These are phyloP conservation scores for Hirtodrosophila alboralis DNA, from an alignment of 2,888 invertebrate species.

Conservation along the genomic window DNA sequence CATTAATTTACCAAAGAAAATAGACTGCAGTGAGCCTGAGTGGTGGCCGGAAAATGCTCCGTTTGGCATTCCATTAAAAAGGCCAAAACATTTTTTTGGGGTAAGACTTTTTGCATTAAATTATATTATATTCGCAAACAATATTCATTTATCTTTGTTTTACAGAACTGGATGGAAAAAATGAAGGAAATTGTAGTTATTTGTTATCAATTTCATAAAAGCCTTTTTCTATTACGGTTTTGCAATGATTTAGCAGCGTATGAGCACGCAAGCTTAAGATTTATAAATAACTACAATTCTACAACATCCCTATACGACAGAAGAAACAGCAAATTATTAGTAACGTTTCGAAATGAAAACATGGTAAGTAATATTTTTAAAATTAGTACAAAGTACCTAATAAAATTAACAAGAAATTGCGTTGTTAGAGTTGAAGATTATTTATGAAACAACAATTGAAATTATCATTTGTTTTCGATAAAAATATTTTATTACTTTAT, in stretches of 20 bases:
- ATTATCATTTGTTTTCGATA: no score
- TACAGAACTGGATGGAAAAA: constrained; percentile 86
- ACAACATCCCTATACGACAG: constrained; percentile 89
- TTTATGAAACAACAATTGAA: no score
- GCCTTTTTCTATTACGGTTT: constrained; percentile 88
- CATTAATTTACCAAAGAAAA: constrained; percentile 84
- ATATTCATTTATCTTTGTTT: not conserved
- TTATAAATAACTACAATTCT: constrained; percentile 89
- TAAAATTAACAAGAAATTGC: not conserved
- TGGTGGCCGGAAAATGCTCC: constrained; percentile 89
- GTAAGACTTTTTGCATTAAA: constrained; percentile 76
- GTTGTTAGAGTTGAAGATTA: no score
- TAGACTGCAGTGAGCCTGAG: constrained; percentile 86
- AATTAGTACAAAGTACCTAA: not conserved
- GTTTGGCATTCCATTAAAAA: constrained; percentile 87
- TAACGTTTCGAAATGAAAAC: constrained; percentile 91
- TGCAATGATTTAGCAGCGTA: constrained; percentile 89
- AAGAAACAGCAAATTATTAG: constrained; percentile 87
- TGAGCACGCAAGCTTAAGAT: constrained; percentile 87
- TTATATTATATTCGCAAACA: constrained; percentile 1
- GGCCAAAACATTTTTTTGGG: constrained; percentile 85
- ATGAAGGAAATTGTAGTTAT: constrained; percentile 88
- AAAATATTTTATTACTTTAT: no score
- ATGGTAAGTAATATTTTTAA: constrained; percentile 84
- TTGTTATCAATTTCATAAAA: constrained; percentile 90